These are phyloP conservation scores for Nicator chloris DNA, from an alignment of 2,113 vertebrate species.

Conservation along the genomic window DNA sequence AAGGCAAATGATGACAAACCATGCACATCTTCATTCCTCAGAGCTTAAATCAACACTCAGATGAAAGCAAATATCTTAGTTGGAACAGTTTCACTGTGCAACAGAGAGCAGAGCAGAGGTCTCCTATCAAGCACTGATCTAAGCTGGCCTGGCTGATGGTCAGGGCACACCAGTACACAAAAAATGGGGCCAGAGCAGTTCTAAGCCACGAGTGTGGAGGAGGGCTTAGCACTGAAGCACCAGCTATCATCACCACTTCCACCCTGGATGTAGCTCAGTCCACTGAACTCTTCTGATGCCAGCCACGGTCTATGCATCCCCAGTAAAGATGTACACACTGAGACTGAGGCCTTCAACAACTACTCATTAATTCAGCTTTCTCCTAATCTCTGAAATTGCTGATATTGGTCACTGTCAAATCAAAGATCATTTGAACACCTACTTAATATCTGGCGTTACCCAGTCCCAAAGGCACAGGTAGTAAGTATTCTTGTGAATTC, in stretches of 20 bases:
- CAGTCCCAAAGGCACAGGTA: not conserved
- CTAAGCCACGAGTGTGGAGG: fast-evolving
- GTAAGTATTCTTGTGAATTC: not conserved
- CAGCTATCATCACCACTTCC: not conserved
- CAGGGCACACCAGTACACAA: not conserved
- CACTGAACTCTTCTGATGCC: not conserved
- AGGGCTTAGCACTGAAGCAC: not conserved
- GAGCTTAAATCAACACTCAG: not conserved
- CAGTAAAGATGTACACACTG: not conserved
- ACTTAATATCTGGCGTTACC: not conserved
- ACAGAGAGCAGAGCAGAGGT: not conserved
- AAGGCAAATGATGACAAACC: not conserved
- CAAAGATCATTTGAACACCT: not conserved
- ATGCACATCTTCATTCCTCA: not conserved
- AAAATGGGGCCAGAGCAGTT: not conserved
- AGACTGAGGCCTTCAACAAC: not conserved
- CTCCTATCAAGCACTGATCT: not conserved
- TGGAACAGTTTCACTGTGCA: not conserved
- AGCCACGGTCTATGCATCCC: not conserved
- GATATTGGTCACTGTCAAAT: not conserved
- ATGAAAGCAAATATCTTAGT: not conserved
- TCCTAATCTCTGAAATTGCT: not conserved
- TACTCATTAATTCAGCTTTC: not conserved
- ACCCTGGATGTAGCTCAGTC: not conserved
- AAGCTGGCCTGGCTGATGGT: not conserved